These are phyloP conservation scores for Camelus bactrianus DNA, from an alignment of 2,113 vertebrate species.

Conservation along the genomic window DNA sequence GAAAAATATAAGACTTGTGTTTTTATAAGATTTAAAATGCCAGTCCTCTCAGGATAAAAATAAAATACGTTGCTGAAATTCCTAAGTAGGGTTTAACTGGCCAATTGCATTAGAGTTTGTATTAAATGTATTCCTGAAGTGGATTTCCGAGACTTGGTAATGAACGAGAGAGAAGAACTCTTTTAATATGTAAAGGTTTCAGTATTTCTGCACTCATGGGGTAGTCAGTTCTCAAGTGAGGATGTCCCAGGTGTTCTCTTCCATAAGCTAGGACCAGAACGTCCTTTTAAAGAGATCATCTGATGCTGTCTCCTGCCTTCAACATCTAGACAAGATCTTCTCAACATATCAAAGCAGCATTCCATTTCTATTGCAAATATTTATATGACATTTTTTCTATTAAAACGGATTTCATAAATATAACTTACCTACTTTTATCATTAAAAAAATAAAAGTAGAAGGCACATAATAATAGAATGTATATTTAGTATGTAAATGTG, in stretches of 20 bases:
- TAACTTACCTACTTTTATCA: background rate
- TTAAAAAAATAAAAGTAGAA: background rate
- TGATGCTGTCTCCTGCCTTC: background rate
- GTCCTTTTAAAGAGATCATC: background rate
- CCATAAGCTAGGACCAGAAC: background rate
- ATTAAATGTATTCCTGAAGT: constrained; percentile 11
- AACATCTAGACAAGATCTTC: background rate
- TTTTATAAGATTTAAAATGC: constrained; percentile 22
- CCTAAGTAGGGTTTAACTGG: background rate
- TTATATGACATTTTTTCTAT: background rate
- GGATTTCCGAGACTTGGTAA: constrained; percentile 19
- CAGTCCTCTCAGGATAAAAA: constrained; percentile 11
- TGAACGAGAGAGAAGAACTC: background rate
- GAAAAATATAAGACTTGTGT: background rate
- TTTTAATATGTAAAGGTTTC: background rate
- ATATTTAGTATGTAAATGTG: background rate
- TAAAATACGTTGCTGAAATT: background rate
- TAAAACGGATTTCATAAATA: background rate
- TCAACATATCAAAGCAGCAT: background rate
- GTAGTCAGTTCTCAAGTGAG: background rate
- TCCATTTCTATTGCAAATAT: background rate
- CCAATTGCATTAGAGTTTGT: background rate
- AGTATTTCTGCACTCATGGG: background rate
- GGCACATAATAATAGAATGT: background rate
- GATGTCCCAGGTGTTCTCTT: background rate